Percentiles rank a stretch among this genome's conserved stretches.
Conservation (phyloP, 2,888 invertebrate genomes). For the Eristalis arbustorum region DNA sequence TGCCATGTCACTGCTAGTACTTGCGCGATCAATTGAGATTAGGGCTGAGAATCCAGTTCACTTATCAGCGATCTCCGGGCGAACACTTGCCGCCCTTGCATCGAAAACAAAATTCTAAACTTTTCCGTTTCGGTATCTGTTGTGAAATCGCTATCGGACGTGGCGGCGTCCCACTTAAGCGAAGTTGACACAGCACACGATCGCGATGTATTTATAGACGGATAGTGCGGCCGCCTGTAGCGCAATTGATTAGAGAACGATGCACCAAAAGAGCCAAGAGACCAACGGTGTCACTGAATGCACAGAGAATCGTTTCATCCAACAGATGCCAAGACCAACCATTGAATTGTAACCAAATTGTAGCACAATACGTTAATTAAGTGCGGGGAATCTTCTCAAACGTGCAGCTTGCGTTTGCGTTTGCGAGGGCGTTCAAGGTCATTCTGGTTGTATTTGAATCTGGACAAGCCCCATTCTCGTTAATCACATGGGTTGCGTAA, state of each 20-base stretch:
- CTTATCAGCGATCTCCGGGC: not conserved
- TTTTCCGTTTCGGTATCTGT: not conserved
- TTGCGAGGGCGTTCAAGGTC: constrained; percentile 52
- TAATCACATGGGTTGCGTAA: constrained; percentile 23
- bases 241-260: not conserved
- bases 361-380: not conserved
- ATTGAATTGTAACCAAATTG: not conserved
- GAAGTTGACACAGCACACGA: not conserved
- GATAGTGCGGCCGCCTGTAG: not conserved
- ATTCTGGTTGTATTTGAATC: not conserved
- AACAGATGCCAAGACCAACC: not conserved
- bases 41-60: not conserved
- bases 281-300: not conserved
- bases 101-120: not conserved
- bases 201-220: not conserved
- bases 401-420: not conserved
- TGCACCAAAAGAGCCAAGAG: not conserved
- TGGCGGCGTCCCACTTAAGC: not conserved
- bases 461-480: constrained; percentile 19
- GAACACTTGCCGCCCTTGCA: not conserved
- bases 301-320: not conserved
- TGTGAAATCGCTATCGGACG: not conserved
- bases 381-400: not conserved
- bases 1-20: not conserved
- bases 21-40: not conserved